A percentile compares a stretch with the other conserved stretches of the same genome.
Evolutionary conservation across 2,888 invertebrate genomes (phyloP).

Genomic region (Drosophila borealis): DNA sequence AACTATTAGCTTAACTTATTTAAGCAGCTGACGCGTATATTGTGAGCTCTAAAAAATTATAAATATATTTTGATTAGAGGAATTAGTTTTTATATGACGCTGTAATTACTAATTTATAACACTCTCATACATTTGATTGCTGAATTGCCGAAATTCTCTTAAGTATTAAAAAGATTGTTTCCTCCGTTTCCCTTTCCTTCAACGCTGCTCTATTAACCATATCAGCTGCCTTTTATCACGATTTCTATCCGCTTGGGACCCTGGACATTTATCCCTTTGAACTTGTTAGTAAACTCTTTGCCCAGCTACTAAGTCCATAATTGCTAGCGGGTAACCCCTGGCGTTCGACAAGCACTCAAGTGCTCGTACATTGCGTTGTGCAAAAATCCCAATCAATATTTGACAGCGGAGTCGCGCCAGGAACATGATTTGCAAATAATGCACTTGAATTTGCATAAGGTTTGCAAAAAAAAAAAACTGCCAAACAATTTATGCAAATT

Average conservation of each 20-base stretch:
- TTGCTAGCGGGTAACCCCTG: conserved; percentile 46
- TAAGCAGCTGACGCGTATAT: too few relatives aligned
- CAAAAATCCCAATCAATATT: conserved; percentile 62
- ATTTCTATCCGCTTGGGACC: background rate
- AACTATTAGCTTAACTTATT: background rate
- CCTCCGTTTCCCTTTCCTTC: background rate
- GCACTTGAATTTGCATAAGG: conserved; percentile 83
- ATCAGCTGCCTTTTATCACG: background rate
- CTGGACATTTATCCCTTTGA: background rate
- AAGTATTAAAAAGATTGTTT: background rate
- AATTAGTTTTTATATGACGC: too few relatives aligned
- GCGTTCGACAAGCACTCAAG: conserved; percentile 52
- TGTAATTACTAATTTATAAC: too few relatives aligned
- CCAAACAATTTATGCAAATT: conserved; percentile 70
- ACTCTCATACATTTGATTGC: too few relatives aligned
- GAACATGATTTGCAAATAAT: conserved; percentile 84
- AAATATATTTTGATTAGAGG: too few relatives aligned
- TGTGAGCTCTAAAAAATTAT: too few relatives aligned
- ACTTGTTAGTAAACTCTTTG: conserved; percentile 43
- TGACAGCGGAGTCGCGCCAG: conserved; percentile 76
- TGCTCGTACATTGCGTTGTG: conserved; percentile 31
- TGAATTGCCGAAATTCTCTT: too few relatives aligned
- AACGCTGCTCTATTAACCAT: background rate
- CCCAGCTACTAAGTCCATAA: conserved; percentile 58
- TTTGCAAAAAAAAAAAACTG: conserved; percentile 49